Percentiles rank a stretch among this genome's conserved stretches.
Evolutionary conservation across 1,140 invertebrate species (phyloP).

Genomic region (Trachelipus rathkii): DNA sequence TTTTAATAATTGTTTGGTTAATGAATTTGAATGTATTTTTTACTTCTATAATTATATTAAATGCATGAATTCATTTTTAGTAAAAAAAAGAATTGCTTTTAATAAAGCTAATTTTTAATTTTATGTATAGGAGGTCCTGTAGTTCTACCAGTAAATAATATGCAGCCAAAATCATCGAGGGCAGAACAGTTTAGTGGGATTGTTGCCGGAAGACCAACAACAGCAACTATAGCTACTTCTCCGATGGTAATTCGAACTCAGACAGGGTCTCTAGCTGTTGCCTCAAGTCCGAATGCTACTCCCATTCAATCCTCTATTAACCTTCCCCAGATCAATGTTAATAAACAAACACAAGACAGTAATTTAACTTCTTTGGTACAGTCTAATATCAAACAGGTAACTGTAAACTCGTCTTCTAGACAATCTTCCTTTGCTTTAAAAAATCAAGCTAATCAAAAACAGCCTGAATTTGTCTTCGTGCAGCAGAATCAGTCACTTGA

Average conservation of each 20-base stretch:
- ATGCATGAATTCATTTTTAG: not conserved
- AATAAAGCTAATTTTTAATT: not conserved
- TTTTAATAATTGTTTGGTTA: not conserved
- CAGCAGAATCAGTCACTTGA: conserved; percentile 21
- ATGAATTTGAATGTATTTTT: not conserved
- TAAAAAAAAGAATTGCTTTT: not conserved
- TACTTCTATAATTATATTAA: not conserved
- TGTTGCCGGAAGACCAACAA: conserved; percentile 27
- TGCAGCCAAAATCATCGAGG: conserved; percentile 34
- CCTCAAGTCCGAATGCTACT: not conserved
- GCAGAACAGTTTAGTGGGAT: conserved; percentile 25
- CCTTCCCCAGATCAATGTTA: not conserved
- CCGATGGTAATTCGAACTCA: conserved; percentile 36
- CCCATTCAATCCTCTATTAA: not conserved
- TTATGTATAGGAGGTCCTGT: conserved; percentile 30
- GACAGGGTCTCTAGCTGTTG: conserved; percentile 27
- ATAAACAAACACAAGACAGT: not conserved
- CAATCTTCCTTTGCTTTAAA: conserved; percentile 18
- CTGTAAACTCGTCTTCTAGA: not conserved
- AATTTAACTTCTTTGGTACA: not conserved
- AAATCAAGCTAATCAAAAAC: not conserved
- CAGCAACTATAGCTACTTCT: conserved; percentile 25
- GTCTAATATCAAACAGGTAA: not conserved
- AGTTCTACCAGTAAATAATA: conserved; percentile 38
- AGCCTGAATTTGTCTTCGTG: not conserved